Conservation (phyloP, 2,113 vertebrate species). For the Notarius lentiginosus region DNA sequence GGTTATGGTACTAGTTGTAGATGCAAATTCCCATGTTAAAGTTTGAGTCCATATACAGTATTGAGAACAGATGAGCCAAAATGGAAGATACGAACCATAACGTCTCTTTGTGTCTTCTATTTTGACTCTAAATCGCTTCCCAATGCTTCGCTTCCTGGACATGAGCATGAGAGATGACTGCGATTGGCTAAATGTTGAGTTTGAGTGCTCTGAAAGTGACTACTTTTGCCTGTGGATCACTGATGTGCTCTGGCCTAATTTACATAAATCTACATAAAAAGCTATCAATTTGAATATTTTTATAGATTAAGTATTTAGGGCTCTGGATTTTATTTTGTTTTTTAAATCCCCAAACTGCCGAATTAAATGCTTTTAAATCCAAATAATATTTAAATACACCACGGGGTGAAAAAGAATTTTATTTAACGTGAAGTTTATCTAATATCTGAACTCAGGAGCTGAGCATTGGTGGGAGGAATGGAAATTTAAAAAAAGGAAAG, state of each 20-base stretch:
- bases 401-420: not conserved
- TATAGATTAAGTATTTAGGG: not conserved
- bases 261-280: not conserved
- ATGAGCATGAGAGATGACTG: not conserved
- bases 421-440: not conserved
- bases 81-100: not conserved
- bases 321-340: not conserved
- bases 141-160: not conserved
- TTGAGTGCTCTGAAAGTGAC: not conserved
- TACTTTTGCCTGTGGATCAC: too few species aligned
- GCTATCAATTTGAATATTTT: not conserved
- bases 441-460: not conserved
- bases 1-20: not conserved
- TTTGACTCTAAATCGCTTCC: not conserved
- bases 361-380: not conserved
- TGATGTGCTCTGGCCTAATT: not conserved
- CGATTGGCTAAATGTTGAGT: not conserved
- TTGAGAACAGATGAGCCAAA: not conserved
- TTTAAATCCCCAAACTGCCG: not conserved
- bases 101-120: not conserved
- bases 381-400: not conserved
- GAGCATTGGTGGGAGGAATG: not conserved
- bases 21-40: not conserved
- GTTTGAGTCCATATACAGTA: not conserved
- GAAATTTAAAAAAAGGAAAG: not conserved